Evolutionary conservation across 2,888 invertebrate genomes (phyloP).

Genomic region (Lepidocyrtinus sp.): DNA sequence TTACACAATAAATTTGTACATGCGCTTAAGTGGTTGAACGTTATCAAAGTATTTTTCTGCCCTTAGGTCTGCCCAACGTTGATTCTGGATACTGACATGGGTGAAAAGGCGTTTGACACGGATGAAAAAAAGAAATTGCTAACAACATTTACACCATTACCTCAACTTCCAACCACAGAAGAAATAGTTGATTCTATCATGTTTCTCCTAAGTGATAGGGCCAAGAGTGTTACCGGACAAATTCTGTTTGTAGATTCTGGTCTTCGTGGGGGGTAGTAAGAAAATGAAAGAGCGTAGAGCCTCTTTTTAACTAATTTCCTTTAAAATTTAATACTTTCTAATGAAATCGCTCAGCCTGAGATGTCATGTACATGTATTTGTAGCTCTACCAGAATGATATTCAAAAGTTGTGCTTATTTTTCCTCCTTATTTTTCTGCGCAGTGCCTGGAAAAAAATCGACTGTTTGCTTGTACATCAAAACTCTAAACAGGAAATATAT

Average conservation of each 20-base stretch:
- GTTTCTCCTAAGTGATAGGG: constrained; percentile 85
- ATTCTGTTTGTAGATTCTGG: constrained; percentile 89
- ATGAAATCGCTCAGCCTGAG: too few relatives aligned
- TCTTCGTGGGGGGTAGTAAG: constrained; percentile 71
- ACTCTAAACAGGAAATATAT: too few relatives aligned
- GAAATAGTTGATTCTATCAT: constrained; percentile 86
- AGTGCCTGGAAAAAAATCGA: too few relatives aligned
- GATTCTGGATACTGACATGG: constrained; percentile 16
- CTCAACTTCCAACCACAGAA: constrained; percentile 71
- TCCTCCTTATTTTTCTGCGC: too few relatives aligned
- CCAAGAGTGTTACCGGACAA: constrained; percentile 86
- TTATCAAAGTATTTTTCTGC: not conserved
- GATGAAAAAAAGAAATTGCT: constrained; percentile 20
- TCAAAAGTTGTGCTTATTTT: too few relatives aligned
- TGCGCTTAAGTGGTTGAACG: not conserved
- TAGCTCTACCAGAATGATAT: too few relatives aligned
- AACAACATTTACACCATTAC: constrained; percentile 8
- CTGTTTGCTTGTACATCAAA: too few relatives aligned
- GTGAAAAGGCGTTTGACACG: constrained; percentile 17
- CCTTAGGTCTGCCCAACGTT: constrained; percentile 25
- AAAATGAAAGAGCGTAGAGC: not conserved
- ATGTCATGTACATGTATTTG: too few relatives aligned
- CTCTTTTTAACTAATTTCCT: not conserved
- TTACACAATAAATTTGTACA: not conserved
- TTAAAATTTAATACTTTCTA: not conserved